Base-by-base conservation (phyloP, 1,140 invertebrate genomes). In the Calephelis virginiensis region DNA sequence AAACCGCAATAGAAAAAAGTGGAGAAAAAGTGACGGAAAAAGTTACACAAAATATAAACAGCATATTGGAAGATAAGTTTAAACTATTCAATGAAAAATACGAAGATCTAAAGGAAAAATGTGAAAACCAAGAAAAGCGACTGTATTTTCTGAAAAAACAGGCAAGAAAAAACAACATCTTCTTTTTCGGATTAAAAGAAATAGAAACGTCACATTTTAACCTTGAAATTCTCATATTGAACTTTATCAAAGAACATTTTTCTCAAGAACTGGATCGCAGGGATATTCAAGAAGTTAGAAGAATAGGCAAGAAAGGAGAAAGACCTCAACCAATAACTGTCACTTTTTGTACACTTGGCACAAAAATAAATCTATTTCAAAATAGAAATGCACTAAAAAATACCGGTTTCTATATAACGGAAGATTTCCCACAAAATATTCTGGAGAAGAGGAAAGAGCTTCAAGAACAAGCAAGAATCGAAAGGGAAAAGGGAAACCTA, bases 371-470 rank as follows among this genome's bases (percentile, higher is more conserved):
- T 28, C 14, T 60, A 4, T 12, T 47, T 38, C 61, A 60, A 14
- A 50, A 46, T 37, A 46, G 38, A 61, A 17, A 10, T 5, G 38
- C 38, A 46, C 14, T 66, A 45, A 56, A 68, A 63, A 62, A 63
- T 14, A 68, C 63, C 17, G 7, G 11, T 38, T 64, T 8, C 60
- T 68, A 71, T n/a, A 59, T 74, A 6, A 66, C 62, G 38, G 67
- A 74, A 69, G 69, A 71, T 38, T 74, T 67, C 40, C 72, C 72
- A 48, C 11, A 67, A 38, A 12, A 72, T 9, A 59, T 71, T 47
- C n/a, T 74, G 17, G 13, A 71, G 12, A 70, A 66, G 11, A 60
- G 59, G 38, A 61, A 68, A 64, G 64, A 59, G 6, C 12, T 59
- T 12, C 53, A 59, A 12, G 12, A 38, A 59, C 53, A 59, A 59